phyloP scores from a whole-genome alignment of 2,113 vertebrate genomes.

The Ceyx margarethae region DNA sequence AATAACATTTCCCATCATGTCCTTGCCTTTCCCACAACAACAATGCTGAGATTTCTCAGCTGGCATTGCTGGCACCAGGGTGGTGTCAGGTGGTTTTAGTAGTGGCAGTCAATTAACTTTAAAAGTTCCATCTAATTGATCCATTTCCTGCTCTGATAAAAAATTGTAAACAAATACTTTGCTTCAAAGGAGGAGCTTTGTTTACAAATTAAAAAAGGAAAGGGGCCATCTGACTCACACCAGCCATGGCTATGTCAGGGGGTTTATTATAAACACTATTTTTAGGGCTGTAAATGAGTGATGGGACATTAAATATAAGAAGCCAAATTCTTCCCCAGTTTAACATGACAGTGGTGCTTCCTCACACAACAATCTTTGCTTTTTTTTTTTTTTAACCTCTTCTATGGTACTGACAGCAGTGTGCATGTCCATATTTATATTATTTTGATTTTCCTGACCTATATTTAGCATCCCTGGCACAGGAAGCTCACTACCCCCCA shows the following conservation, averaged over 20 bases:
- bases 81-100: background rate
- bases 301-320: background rate
- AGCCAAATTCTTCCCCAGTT: background rate
- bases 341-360: background rate
- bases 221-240: background rate
- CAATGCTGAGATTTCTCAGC: conserved; percentile 34
- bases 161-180: conserved; percentile 53
- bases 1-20: conserved; percentile 34
- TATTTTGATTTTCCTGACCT: background rate
- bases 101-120: conserved; percentile 58
- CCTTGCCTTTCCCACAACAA: conserved; percentile 29
- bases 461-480: background rate
- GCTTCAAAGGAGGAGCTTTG: conserved; percentile 49
- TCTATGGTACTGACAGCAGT: background rate
- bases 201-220: conserved; percentile 36
- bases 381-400: background rate
- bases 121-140: conserved; percentile 56
- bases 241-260: background rate
- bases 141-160: conserved; percentile 58
- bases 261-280: conserved; percentile 51
- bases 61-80: conserved; percentile 16
- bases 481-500: background rate
- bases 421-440: background rate
- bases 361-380: background rate
- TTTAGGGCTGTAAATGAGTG: conserved; percentile 5